Conservation (phyloP, 2,888 invertebrate genomes). For the Poecilus cupreus region DNA sequence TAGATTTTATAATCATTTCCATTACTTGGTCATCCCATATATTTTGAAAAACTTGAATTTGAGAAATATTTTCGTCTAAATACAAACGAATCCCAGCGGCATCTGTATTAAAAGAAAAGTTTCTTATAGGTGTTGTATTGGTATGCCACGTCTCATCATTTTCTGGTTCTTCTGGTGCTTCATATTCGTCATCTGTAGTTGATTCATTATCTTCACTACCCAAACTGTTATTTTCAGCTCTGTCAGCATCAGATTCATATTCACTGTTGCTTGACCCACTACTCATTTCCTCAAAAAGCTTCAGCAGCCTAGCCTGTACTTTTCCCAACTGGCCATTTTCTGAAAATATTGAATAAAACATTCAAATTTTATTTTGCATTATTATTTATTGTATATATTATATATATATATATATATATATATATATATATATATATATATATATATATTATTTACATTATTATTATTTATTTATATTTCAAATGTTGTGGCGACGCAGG, state of each 20-base stretch:
- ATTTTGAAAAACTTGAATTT: constrained; percentile 47
- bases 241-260: constrained; percentile 61
- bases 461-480: no score
- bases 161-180: constrained; percentile 61
- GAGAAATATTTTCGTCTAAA: constrained; percentile 38
- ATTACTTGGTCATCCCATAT: constrained; percentile 50
- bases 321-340: constrained; percentile 56
- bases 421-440: no score
- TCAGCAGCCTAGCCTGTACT: constrained; percentile 61
- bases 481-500: no score
- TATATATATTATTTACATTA: no score
- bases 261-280: constrained; percentile 62
- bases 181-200: constrained; percentile 62
- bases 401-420: no score
- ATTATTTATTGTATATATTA: no score
- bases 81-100: constrained; percentile 40
- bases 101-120: constrained; percentile 45
- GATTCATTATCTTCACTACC: constrained; percentile 62
- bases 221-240: constrained; percentile 62
- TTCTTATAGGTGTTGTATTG: constrained; percentile 61
- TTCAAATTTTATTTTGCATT: no score
- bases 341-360: constrained; percentile 60
- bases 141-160: constrained; percentile 61
- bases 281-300: no score
- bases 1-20: constrained; percentile 45